Base-by-base conservation (phyloP, 2,797 vertebrate genomes). In the Tragopan temminckii region DNA sequence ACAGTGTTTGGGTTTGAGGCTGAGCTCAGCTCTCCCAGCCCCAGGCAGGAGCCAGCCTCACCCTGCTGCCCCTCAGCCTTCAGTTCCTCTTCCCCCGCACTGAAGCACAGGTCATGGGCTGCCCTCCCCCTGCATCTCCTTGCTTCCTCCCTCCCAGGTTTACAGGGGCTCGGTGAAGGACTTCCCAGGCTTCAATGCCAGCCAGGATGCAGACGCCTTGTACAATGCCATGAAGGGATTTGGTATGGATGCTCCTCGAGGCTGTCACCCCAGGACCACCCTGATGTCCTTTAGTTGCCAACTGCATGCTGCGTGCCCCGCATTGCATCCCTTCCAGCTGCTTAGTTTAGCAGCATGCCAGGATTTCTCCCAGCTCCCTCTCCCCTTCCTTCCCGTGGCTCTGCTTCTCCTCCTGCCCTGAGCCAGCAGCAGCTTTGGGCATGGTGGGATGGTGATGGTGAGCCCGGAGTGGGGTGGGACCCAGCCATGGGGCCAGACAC, bases 201-300 rank as follows among this genome's bases (percentile, higher is more conserved):
- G 69, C 66, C 96, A 98, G 89, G 99, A 99, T 80, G 99, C 99
- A 0, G 99, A 99, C 94, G 63, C 97, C 5, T 98, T 99, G 88
- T 99, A 99, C 97, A 98, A 98, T 45, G 99, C 99, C 59, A 99
- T 99, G 99, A 99, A 99, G 97, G 99, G 99, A 94, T 97, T 99
- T 1, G 99, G 99, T 99, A 97, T 77, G 99, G 97, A 42, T 11
- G 11, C 8, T 80, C 4, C 45, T 46, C 23, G 1, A 3, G 59
- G 63, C 13, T 21, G 25, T 27, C 21, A 36, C 58, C 40, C 8
- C 0, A 0, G 13, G n/a, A 35, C 15, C 31, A 46, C 59, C 46
- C 31, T 46, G 14, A 33, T 62, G 40, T 89, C 57, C 62, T 88
- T 90, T 0, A 0, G 11, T 0, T 84, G 38, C 57, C 57, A 70